phyloP scores from a whole-genome alignment of 2,797 vertebrate genomes.

The Clarias laeviceps region DNA sequence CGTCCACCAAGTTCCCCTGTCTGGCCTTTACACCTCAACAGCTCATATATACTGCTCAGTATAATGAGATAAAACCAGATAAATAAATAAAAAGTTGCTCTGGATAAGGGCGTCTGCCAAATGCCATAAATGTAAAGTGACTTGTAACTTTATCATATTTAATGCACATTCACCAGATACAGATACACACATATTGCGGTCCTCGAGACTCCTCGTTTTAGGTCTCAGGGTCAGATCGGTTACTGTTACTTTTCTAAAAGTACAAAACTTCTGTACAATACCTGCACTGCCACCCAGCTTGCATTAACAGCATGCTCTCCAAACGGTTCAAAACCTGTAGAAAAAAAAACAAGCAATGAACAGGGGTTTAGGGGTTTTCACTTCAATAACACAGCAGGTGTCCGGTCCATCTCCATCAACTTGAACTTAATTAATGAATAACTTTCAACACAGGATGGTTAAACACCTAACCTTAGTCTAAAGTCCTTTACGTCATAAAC shows the following conservation, averaged over 20 bases:
- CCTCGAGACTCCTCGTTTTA: not conserved
- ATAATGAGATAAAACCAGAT: too few relatives aligned
- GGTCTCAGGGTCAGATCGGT: not conserved
- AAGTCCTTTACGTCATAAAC: not conserved
- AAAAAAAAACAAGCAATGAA: conserved; percentile 19
- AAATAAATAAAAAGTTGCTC: too few relatives aligned
- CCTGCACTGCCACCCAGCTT: conserved; percentile 96
- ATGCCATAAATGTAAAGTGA: not conserved
- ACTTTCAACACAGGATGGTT: not conserved
- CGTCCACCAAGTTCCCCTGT: too few relatives aligned
- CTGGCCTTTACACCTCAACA: too few relatives aligned
- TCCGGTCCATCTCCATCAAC: not conserved
- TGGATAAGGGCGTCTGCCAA: too few relatives aligned
- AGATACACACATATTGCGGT: not conserved
- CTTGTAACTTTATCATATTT: not conserved
- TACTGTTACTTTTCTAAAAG: conserved; percentile 27
- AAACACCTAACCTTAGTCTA: not conserved
- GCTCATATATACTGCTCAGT: too few relatives aligned
- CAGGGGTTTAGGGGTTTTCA: not conserved
- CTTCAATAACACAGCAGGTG: not conserved
- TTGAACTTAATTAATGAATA: conserved; percentile 21
- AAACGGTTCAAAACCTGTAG: conserved; percentile 91
- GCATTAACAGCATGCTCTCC: conserved; percentile 89
- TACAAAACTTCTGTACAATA: conserved; percentile 61
- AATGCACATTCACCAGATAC: not conserved